Evolutionary conservation across 2,797 vertebrate species (phyloP).

Genomic region (Taenioides sp.): DNA sequence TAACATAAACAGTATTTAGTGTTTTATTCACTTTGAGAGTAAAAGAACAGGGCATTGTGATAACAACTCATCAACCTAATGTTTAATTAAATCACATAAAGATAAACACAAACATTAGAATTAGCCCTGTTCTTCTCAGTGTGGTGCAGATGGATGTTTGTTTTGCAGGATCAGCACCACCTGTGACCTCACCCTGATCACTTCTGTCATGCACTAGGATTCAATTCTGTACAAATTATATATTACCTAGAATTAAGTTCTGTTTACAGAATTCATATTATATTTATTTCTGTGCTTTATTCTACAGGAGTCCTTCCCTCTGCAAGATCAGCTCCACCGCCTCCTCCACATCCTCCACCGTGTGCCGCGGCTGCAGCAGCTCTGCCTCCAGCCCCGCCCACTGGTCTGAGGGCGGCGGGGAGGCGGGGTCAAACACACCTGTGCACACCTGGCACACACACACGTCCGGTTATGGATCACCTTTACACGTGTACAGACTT

Average conservation of each 20-base stretch:
- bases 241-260: no score
- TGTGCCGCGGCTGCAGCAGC: conserved; percentile 78
- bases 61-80: not conserved
- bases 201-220: no score
- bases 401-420: conserved; percentile 48
- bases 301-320: conserved; percentile 57
- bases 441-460: conserved; percentile 83
- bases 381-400: conserved; percentile 53
- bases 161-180: no score
- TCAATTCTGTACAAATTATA: no score
- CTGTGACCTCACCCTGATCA: no score
- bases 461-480: not conserved
- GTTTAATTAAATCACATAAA: no score
- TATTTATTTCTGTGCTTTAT: no score
- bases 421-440: conserved; percentile 82
- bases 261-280: no score
- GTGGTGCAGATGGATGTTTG: no score
- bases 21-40: not conserved
- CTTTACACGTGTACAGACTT: not conserved
- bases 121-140: no score
- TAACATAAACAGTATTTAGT: not conserved
- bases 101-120: no score
- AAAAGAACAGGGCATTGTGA: not conserved
- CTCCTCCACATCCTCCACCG: conserved; percentile 83
- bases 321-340: conserved; percentile 86